Evolutionary conservation across 2,113 vertebrate genomes (phyloP).

Genomic region (Anthoscopus minutus): DNA sequence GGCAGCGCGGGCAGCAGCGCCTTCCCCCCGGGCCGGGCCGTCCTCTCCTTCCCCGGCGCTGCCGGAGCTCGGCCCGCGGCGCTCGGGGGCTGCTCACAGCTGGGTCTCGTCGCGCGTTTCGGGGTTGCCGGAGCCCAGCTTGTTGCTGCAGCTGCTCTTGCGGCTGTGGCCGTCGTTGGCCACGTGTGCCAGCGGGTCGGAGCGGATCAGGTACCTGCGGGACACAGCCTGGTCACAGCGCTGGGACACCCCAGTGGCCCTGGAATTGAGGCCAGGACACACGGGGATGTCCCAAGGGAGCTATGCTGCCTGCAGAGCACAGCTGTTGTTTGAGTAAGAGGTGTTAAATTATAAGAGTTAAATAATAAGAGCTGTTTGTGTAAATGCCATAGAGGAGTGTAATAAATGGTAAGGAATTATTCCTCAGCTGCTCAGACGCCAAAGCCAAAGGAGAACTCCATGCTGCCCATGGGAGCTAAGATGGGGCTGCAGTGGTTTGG

Average conservation of each 20-base stretch:
- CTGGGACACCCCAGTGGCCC: fast-evolving
- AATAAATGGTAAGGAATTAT: not conserved
- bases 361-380: fast-evolving
- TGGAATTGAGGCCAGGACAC: fast-evolving
- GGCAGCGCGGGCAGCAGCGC: not conserved
- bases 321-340: fast-evolving
- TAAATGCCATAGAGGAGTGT: not conserved
- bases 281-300: fast-evolving
- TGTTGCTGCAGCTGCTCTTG: conserved; percentile 70
- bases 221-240: fast-evolving
- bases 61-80: not conserved
- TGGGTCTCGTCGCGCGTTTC: conserved; percentile 86
- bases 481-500: fast-evolving
- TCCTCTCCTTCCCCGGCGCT: not conserved
- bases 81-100: conserved; percentile 45
- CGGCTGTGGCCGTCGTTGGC: conserved; percentile 77
- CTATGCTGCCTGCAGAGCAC: fast-evolving
- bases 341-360: not conserved
- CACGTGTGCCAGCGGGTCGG: conserved; percentile 88
- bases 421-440: not conserved
- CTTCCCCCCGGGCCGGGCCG: not conserved
- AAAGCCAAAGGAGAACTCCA: not conserved
- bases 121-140: conserved; percentile 73
- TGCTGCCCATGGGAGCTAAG: fast-evolving
- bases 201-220: conserved; percentile 90